phyloP scores from a whole-genome alignment of 1,140 invertebrate species.

The Euwallacea similis region DNA sequence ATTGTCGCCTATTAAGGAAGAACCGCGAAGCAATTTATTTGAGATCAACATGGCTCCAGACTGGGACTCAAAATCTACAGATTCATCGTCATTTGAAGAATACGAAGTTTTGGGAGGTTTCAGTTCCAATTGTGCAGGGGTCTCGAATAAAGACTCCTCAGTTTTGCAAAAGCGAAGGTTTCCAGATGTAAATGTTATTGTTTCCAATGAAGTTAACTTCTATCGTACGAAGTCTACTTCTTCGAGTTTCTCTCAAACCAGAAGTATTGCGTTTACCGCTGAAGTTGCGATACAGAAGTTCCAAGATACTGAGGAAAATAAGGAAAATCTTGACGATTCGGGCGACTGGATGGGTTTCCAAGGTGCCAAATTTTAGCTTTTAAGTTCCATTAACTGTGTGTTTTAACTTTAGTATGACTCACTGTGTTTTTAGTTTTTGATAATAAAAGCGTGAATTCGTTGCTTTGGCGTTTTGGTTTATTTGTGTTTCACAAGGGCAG shows the following conservation, averaged over 20 bases:
- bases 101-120: not conserved
- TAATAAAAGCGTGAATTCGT: not conserved
- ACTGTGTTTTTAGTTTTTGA: conserved; percentile 15
- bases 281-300: conserved; percentile 31
- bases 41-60: conserved; percentile 12
- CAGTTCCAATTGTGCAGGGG: not conserved
- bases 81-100: not conserved
- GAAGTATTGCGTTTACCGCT: conserved; percentile 22
- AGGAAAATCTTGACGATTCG: conserved; percentile 42
- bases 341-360: conserved; percentile 53
- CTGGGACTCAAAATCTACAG: not conserved
- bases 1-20: conserved; percentile 43
- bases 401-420: conserved; percentile 27
- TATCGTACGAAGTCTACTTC: conserved; percentile 27
- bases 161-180: not conserved
- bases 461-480: too few relatives aligned
- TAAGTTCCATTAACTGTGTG: conserved; percentile 13
- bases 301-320: conserved; percentile 27
- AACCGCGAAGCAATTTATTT: conserved; percentile 39
- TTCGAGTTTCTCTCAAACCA: not conserved
- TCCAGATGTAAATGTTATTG: conserved; percentile 40
- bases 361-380: conserved; percentile 48
- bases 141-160: not conserved
- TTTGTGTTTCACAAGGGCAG: too few relatives aligned
- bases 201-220: conserved; percentile 43